Evolutionary conservation across 2,113 vertebrate species (phyloP).

Genomic region (Azemiops feae): DNA sequence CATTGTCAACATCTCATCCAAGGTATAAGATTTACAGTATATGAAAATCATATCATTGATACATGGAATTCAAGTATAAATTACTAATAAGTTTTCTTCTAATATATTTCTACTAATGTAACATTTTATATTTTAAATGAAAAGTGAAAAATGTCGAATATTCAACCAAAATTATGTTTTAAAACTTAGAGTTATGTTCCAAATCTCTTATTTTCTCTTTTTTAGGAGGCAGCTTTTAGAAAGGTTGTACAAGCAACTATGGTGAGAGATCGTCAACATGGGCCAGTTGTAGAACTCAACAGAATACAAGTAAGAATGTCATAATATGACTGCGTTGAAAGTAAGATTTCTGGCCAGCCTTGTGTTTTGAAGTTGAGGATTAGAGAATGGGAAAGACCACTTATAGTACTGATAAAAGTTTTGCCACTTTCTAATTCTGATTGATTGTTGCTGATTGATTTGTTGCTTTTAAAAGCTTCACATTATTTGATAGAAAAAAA

Average conservation of each 20-base stretch:
- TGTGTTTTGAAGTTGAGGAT: not conserved
- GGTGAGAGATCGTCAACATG: conserved; percentile 95
- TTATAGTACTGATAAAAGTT: not conserved
- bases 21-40: not conserved
- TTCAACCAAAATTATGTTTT: not conserved
- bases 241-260: conserved; percentile 98
- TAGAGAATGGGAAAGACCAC: not conserved
- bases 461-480: not conserved
- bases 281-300: conserved; percentile 96
- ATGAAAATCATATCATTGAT: not conserved
- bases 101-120: not conserved
- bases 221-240: conserved; percentile 94
- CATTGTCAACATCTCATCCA: not conserved
- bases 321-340: not conserved
- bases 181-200: not conserved
- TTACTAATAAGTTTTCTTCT: not conserved
- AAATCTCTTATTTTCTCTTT: conserved; percentile 7
- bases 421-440: not conserved
- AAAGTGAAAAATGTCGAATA: not conserved
- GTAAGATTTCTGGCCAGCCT: not conserved
- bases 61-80: not conserved
- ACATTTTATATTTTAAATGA: not conserved
- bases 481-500: not conserved
- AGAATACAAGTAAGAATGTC: conserved; percentile 86
- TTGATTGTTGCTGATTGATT: not conserved